Conservation (phyloP, 2,888 invertebrate species). For the Meloe dianella region DNA sequence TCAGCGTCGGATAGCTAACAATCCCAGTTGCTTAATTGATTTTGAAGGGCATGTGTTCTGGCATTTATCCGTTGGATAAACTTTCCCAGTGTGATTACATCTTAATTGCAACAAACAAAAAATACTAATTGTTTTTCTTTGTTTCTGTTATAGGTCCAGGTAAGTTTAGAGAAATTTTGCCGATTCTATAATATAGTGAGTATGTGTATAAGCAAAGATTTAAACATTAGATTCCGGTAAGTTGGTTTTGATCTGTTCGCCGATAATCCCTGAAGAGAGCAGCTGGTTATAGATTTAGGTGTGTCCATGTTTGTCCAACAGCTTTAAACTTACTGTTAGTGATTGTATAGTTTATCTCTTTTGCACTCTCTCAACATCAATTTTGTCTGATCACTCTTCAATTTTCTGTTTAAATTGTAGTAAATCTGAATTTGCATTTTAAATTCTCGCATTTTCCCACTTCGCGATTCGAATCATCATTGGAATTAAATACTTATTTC, state of each 20-base stretch:
- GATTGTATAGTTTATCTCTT: slow-evolving; percentile 41
- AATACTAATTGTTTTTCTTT: neutral
- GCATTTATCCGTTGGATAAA: slow-evolving; percentile 4
- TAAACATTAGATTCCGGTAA: slow-evolving; percentile 53
- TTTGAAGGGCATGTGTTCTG: slow-evolving; percentile 17
- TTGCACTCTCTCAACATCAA: slow-evolving; percentile 35
- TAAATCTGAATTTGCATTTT: slow-evolving; percentile 60
- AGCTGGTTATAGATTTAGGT: slow-evolving; percentile 60
- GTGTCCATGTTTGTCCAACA: slow-evolving; percentile 60
- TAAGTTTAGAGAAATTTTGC: too few relatives aligned
- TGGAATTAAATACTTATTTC: slow-evolving; percentile 59
- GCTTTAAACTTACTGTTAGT: slow-evolving; percentile 57
- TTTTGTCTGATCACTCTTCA: slow-evolving; percentile 24
- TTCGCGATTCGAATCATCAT: slow-evolving; percentile 37
- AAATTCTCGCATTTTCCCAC: slow-evolving; percentile 53
- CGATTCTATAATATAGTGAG: slow-evolving; percentile 7
- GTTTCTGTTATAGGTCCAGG: neutral
- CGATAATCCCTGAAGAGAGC: slow-evolving; percentile 57
- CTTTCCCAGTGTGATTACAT: neutral
- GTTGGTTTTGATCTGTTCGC: slow-evolving; percentile 57
- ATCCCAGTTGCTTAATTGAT: slow-evolving; percentile 42
- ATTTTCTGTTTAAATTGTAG: slow-evolving; percentile 33
- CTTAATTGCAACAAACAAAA: neutral
- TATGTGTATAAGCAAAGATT: slow-evolving; percentile 42
- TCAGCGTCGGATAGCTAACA: slow-evolving; percentile 38